A percentile compares a stretch with the other conserved stretches of the same genome.
Conservation (phyloP, 2,888 invertebrate genomes). For the Molanna angustata region DNA sequence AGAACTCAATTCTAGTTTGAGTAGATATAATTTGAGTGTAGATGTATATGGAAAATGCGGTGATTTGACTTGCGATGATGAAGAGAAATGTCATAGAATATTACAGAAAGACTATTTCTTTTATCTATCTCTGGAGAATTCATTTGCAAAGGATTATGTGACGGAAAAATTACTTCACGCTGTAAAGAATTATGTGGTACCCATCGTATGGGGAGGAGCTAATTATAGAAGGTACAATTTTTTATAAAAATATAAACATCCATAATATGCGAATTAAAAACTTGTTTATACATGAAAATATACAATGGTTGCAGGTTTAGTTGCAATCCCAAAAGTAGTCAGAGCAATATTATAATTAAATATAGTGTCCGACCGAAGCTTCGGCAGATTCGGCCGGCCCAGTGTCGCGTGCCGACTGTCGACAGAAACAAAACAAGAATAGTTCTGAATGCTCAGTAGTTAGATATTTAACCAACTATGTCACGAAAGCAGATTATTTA, state of each 20-base stretch:
- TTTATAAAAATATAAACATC: no score
- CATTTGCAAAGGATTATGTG: slow-evolving; percentile 46
- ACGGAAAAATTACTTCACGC: slow-evolving; percentile 46
- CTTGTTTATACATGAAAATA: no score
- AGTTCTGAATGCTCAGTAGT: no score
- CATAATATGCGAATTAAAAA: background rate
- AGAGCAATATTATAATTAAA: no score
- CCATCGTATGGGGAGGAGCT: slow-evolving; percentile 65
- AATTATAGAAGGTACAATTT: slow-evolving; percentile 54
- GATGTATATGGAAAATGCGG: slow-evolving; percentile 44
- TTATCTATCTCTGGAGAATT: slow-evolving; percentile 46
- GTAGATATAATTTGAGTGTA: slow-evolving; percentile 38
- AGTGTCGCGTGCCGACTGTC: no score
- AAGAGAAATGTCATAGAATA: slow-evolving; percentile 39
- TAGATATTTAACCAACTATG: no score
- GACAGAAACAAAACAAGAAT: no score
- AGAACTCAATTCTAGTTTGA: slow-evolving; percentile 37
- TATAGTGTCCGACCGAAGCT: no score
- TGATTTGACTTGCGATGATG: slow-evolving; percentile 37
- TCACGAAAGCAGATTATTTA: no score
- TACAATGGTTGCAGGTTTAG: no score
- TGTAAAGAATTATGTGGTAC: slow-evolving; percentile 59
- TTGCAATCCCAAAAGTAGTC: no score
- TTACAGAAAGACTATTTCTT: slow-evolving; percentile 43
- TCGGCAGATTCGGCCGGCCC: no score